phyloP scores from a whole-genome alignment of 2,888 invertebrate species.

The Conops quadrifasciatus region DNA sequence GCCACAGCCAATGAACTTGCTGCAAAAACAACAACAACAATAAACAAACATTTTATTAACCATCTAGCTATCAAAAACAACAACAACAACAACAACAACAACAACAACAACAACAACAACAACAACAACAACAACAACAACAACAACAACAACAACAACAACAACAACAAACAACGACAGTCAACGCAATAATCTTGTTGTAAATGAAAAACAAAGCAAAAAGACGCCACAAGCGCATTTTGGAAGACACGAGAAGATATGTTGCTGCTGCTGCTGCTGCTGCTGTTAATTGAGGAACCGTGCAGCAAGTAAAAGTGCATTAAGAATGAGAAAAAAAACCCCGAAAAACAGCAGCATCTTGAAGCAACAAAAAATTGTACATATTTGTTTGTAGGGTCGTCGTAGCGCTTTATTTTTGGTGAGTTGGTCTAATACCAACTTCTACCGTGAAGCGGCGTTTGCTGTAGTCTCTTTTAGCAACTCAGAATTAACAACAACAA shows the following conservation, averaged over 20 bases:
- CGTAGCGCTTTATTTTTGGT: too few relatives aligned
- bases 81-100: slow-evolving; percentile 7
- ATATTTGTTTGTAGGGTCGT: too few relatives aligned
- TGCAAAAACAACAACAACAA: slow-evolving; percentile 9
- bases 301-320: too few relatives aligned
- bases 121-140: slow-evolving; percentile 3
- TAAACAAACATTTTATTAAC: background rate
- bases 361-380: too few relatives aligned
- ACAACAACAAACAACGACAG: slow-evolving; percentile 14
- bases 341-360: background rate
- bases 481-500: slow-evolving; percentile 38
- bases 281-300: background rate
- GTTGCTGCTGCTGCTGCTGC: slow-evolving; percentile 14
- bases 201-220: background rate
- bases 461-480: background rate
- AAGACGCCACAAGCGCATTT: slow-evolving; percentile 6
- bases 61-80: background rate
- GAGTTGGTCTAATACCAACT: too few relatives aligned
- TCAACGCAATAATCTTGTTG: slow-evolving; percentile 28
- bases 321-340: slow-evolving; percentile 29
- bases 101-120: background rate
- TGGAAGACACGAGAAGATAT: background rate
- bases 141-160: slow-evolving; percentile 38
- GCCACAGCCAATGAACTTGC: background rate
- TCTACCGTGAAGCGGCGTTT: background rate